Evolutionary conservation across 2,113 vertebrate genomes (phyloP), one percentile per base, ranked within the genome.

Genomic region (Oryctolagus cuniculus): DNA sequence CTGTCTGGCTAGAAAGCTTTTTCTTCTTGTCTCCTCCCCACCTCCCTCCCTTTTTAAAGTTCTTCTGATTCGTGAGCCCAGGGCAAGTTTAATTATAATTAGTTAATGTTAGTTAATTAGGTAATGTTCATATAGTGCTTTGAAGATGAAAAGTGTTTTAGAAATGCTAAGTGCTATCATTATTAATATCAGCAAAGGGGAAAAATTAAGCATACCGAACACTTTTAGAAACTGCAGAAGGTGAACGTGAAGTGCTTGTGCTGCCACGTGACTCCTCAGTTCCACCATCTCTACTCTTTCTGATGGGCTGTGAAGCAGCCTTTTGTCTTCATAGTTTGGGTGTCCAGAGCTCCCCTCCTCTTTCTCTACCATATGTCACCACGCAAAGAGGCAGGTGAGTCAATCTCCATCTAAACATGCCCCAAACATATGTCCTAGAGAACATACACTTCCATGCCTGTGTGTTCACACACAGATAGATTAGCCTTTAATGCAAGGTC

Each of bases 101-200:
- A 97, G 97, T 97, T 97, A 97, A 97, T 97, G 96, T 97, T 95
- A 97, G 97, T 97, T 97, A 97, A 97, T 97, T 97, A 97, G 97
- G 96, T 97, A 97, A 97, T 97, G 96, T 96, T 97, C 96, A 94
- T 96, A 96, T 96, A 95, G 91, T 97, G 94, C 97, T 97, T 97
- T 97, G 97, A 97, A 97, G 97, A 97, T 96, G 97, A 97, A 97
- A 97, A 97, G 95, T 96, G 96, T 97, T 97, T 97, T 95, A 97
- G 91, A 97, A 97, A 97, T 97, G 97, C 96, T 97, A 96, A 94
- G 94, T 97, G 96, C 97, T 97, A 93, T 97, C 97, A 96, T 97
- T 95, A 97, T 97, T 96, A 97, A 95, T 97, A 97, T 97, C 95
- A 95, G 97, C 89, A 96, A 95, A 96, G 87, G 89, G 86, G 83